Evolutionary conservation across 2,888 invertebrate genomes (phyloP).

Genomic region (Diaphora mendica): DNA sequence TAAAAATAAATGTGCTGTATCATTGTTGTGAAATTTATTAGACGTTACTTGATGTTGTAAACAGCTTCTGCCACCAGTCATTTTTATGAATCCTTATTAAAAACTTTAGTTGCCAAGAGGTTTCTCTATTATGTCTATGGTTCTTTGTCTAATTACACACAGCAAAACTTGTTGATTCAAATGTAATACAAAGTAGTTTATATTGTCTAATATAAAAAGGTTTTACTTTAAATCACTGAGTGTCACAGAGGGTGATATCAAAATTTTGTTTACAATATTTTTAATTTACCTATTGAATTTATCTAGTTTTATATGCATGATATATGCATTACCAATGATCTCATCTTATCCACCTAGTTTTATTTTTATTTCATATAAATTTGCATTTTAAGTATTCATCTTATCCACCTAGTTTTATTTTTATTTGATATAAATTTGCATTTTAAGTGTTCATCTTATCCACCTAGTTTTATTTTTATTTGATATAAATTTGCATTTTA

Average conservation of each 20-base stretch:
- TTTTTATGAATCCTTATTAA: neutral
- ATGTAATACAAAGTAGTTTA: neutral
- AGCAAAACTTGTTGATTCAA: neutral
- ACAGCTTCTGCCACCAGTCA: neutral
- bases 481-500: neutral
- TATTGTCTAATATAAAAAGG: neutral
- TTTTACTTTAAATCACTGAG: neutral
- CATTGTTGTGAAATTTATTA: neutral
- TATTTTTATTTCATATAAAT: no score
- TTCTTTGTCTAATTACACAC: neutral
- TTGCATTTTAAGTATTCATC: no score
- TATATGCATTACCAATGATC: neutral
- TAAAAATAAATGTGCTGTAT: neutral
- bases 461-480: neutral
- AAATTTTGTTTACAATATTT: neutral
- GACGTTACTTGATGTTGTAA: neutral
- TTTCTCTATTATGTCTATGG: neutral
- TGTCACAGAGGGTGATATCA: neutral
- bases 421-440: no score
- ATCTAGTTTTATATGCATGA: neutral
- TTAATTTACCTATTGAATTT: neutral
- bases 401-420: no score
- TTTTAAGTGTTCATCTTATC: no score
- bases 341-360: neutral
- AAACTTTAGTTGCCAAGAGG: neutral